Base-by-base conservation (phyloP, 2,797 vertebrate species). In the Acanthis flammea region DNA sequence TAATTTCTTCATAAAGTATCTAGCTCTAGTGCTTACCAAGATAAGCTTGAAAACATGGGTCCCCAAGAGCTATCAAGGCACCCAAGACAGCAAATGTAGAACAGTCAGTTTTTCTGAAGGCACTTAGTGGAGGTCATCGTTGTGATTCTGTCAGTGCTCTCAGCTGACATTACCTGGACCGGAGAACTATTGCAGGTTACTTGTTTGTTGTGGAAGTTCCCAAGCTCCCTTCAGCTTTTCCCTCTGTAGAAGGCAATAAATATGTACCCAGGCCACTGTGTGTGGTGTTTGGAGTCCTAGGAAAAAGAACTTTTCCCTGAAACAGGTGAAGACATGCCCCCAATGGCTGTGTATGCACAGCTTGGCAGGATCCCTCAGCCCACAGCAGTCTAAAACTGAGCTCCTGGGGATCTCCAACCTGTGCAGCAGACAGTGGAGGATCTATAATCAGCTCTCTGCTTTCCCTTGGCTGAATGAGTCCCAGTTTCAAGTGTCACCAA, bases 91-190 rank as follows among this genome's bases (percentile, higher is more conserved):
- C 13, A 48, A 66, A 53, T 8, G 21, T 19, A 70, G 48, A 35
- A 60, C 2, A 60, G n/a, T 42, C 30, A 31, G 58, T 7, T 33
- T 74, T 94, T 91, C 86, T 74, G 58, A 80, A 83, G 47, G 72
- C 47, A 57, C n/a, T 55, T 54, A 37, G 23, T 16, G 48, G 51
- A 84, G 44, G 31, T 70, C 31, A n/a, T 48, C 0, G 0, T 44
- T 50, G 41, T 54, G 58, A 65, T 81, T 77, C 55, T 90, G 54
- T 35, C 68, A 81, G 51, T 7, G 1, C 14, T 58, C 50, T 19
- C 30, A 15, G 42, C 41, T 71, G 57, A 66, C 33, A 24, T 47
- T n/a, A 87, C 25, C 30, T 44, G 27, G 54, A 39, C 53, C 80
- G 37, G 41, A 41, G 68, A 83, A 53, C 42, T 35, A 22, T 6